These are phyloP conservation scores for Ormyrus thymus DNA, from an alignment of 2,888 invertebrate species.

Conservation along the genomic window DNA sequence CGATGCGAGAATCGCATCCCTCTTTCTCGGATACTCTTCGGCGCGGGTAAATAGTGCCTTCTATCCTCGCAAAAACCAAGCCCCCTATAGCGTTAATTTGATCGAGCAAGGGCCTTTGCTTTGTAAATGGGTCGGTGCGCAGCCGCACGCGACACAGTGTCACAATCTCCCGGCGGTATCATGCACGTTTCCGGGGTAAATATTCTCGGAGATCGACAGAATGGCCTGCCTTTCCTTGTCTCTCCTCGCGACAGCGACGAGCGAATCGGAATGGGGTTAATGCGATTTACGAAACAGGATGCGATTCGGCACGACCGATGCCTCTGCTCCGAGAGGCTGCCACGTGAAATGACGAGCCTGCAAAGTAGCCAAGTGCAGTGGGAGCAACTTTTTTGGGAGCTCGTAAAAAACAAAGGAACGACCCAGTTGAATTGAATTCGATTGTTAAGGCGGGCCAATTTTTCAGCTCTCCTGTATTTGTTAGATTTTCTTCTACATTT, in stretches of 20 bases:
- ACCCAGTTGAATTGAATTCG: no score
- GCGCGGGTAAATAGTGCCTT: neutral
- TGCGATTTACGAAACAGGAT: conserved; percentile 41
- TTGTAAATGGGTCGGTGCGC: neutral
- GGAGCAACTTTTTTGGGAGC: no score
- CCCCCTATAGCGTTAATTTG: conserved; percentile 2
- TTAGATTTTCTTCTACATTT: no score
- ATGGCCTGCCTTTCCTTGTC: conserved; percentile 11
- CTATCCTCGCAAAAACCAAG: neutral
- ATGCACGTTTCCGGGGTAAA: conserved; percentile 38
- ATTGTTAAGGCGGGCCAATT: no score
- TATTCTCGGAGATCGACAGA: conserved; percentile 36
- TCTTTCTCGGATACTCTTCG: no score
- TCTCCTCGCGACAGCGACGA: conserved; percentile 9
- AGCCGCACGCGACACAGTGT: conserved; percentile 17
- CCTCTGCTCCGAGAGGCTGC: neutral
- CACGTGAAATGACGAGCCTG: conserved; percentile 11
- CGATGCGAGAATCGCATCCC: conserved; percentile 5
- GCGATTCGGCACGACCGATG: neutral
- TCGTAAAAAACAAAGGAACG: no score
- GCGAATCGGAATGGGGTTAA: conserved; percentile 47
- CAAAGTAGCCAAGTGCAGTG: no score
- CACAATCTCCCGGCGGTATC: neutral
- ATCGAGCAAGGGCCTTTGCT: conserved; percentile 2
- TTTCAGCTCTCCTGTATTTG: no score